Evolutionary conservation across 2,113 vertebrate species (phyloP), one percentile per base, ranked within the genome.

Genomic region (Trichomycterus rosablanca): DNA sequence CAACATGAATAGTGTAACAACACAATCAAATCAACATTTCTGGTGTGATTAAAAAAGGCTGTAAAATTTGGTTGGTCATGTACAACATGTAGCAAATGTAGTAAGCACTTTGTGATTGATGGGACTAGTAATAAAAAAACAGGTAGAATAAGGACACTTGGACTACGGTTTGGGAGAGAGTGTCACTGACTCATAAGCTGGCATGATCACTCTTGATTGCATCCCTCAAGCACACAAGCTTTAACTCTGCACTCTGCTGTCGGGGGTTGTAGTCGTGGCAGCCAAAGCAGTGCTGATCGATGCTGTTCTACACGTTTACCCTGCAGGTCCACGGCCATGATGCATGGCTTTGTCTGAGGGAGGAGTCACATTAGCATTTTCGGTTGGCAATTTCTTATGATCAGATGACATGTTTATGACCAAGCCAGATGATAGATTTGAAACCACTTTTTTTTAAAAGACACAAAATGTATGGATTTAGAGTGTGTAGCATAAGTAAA

Each of bases 301-400:
- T 59, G 48, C 43, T 45, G 42, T 32, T 53, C 34, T 59, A 53
- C 48, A 64, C 30, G 50, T 68, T 72, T 55, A 54, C 51, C 44
- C 59, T 59, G 46, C 57, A 57, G 59, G 23, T 20, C 55, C 19
- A 54, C 23, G 50, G 32, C 15, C 4, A 14, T 68, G 65, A 64
- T 72, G 51, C 55, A 68, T 59, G 12, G 54, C 45, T 52, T 20
- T 45, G 44, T 66, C 64, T 45, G 20, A 58, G 20, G 65, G 65
- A 63, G 54, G 59, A 72, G 70, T 72, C 70, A 22, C 42, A 68
- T 71, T 66, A 66, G 50, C 62, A 66, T 72, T 71, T 73, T 20
- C 40, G 34, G 44, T 51, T 43, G 44, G 71, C 57, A 24, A 68
- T 73, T 61, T 69, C 56, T 73, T 64, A 65, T 39, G 30, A 70